phyloP scores from a whole-genome alignment of 37 sponge, comb jelly and placozoan genomes.

The Aphrocallistes beatrix region DNA sequence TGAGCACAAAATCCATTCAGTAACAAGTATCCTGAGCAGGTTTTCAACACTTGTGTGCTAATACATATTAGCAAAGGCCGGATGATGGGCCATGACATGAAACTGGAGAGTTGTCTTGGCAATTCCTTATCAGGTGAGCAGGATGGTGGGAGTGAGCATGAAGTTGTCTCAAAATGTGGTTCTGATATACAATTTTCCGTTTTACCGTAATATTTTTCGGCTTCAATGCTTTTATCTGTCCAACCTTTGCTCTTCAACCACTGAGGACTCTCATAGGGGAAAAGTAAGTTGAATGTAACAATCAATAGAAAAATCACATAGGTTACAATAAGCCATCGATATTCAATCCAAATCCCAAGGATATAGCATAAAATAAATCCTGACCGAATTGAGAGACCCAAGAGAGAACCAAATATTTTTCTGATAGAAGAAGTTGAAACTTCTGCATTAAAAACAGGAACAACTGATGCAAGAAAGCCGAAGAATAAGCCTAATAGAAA shows the following conservation, averaged over 20 bases:
- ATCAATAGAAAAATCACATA: neutral
- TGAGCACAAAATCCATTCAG: neutral
- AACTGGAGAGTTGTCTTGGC: neutral
- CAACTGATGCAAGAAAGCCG: neutral
- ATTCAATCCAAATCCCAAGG: neutral
- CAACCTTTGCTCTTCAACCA: neutral
- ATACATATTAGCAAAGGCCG: neutral
- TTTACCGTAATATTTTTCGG: neutral
- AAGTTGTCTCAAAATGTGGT: too few species aligned
- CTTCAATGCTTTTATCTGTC: neutral
- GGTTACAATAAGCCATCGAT: neutral
- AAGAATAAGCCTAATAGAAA: neutral
- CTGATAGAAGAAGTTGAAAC: neutral
- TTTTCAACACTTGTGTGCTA: neutral
- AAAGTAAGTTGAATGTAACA: neutral
- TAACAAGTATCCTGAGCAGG: neutral
- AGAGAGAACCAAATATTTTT: neutral
- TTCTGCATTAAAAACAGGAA: neutral
- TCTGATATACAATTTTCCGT: too few species aligned
- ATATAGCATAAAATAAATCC: neutral
- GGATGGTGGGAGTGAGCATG: too few species aligned
- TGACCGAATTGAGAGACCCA: neutral
- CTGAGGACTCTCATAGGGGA: neutral
- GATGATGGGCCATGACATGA: neutral
- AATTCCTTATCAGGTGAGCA: too few species aligned